phyloP scores from a whole-genome alignment of 2,113 vertebrate species.

The Pelusios castaneus region DNA sequence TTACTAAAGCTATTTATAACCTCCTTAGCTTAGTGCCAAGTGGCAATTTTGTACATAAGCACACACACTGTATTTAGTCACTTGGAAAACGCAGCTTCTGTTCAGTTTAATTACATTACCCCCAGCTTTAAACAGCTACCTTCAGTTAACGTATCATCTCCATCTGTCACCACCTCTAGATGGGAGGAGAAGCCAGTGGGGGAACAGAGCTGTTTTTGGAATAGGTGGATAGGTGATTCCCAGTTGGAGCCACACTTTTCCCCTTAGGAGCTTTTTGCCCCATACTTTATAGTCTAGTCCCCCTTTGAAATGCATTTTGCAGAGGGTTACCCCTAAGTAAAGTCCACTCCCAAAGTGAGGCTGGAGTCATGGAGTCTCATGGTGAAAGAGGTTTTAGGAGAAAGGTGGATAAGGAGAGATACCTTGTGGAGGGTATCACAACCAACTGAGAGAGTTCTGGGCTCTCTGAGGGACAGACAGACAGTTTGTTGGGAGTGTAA shows the following conservation, averaged over 20 bases:
- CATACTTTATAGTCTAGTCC: too few species aligned
- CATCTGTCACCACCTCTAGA: background rate
- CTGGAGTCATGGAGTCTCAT: too few species aligned
- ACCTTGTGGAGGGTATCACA: background rate
- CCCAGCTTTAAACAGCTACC: conserved; percentile 22
- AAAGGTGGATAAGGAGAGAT: too few species aligned
- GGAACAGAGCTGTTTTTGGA: background rate
- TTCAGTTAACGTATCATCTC: background rate
- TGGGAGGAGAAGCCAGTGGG: background rate
- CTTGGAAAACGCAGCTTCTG: conserved; percentile 31
- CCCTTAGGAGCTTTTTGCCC: background rate
- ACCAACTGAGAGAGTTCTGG: background rate
- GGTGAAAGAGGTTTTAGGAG: too few species aligned
- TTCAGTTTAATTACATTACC: conserved; percentile 39
- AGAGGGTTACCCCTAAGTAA: too few species aligned
- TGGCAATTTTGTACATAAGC: conserved; percentile 19
- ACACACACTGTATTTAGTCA: background rate
- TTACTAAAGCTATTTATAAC: conserved; percentile 60
- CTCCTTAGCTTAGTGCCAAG: conserved; percentile 30
- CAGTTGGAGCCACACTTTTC: background rate
- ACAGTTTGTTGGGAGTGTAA: background rate
- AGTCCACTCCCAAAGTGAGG: too few species aligned
- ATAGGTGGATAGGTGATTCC: background rate
- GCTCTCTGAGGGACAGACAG: background rate
- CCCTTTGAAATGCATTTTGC: too few species aligned